These are phyloP conservation scores for Andrena trimmerana DNA, from an alignment of 2,888 invertebrate genomes.

Conservation along the genomic window DNA sequence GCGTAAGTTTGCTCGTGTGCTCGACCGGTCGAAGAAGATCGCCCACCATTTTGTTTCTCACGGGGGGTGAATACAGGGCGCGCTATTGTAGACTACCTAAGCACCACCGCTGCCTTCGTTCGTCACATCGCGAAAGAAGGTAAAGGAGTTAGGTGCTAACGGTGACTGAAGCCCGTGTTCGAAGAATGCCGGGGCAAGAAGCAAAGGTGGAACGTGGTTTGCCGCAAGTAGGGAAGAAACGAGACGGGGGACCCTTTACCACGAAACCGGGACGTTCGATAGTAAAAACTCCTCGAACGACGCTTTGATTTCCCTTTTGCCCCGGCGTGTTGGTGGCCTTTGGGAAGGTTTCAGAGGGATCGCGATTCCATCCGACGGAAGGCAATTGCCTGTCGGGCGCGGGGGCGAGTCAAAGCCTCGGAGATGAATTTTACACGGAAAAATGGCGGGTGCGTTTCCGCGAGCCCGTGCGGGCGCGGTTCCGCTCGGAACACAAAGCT, in stretches of 20 bases:
- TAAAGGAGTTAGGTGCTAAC: too few relatives aligned
- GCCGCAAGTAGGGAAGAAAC: slow-evolving; percentile 59
- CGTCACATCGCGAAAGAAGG: too few relatives aligned
- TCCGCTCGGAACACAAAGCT: slow-evolving; percentile 35
- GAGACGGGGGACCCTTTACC: slow-evolving; percentile 43
- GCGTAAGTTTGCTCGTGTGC: slow-evolving; percentile 21
- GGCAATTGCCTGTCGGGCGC: slow-evolving; percentile 53
- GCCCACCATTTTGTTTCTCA: slow-evolving; percentile 42
- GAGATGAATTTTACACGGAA: slow-evolving; percentile 58
- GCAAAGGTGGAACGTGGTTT: slow-evolving; percentile 51
- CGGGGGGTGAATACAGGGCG: slow-evolving; percentile 34
- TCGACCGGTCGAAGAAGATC: slow-evolving; percentile 35
- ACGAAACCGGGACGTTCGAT: slow-evolving; percentile 70
- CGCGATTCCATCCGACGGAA: slow-evolving; percentile 57
- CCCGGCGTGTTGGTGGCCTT: slow-evolving; percentile 54
- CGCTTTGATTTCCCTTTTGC: slow-evolving; percentile 75
- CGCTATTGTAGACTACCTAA: not conserved
- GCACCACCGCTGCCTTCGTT: too few relatives aligned
- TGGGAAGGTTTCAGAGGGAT: slow-evolving; percentile 48
- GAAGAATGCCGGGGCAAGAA: not conserved
- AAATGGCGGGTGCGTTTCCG: slow-evolving; percentile 47
- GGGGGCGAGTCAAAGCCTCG: slow-evolving; percentile 48
- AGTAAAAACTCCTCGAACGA: slow-evolving; percentile 72
- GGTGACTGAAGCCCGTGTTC: too few relatives aligned
- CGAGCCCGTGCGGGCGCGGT: slow-evolving; percentile 2